phyloP scores from a whole-genome alignment of 2,797 vertebrate genomes.

The Takifugu ocellatus region DNA sequence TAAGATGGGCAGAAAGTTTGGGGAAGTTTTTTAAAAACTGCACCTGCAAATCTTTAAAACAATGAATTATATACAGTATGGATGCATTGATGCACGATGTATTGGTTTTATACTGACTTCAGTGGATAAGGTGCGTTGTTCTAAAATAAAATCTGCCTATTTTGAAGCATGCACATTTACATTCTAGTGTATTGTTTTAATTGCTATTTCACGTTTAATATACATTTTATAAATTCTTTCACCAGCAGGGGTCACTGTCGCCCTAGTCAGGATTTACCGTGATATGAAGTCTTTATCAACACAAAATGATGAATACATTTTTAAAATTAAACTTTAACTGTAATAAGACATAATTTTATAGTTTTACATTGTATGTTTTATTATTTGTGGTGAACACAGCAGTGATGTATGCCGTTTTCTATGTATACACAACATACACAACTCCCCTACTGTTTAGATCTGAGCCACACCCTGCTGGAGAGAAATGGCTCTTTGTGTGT shows the following conservation, averaged over 20 bases:
- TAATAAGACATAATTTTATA: too few species aligned
- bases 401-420: not conserved
- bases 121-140: too few species aligned
- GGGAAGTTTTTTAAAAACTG: too few species aligned
- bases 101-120: too few species aligned
- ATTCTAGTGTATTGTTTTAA: not conserved
- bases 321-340: too few species aligned
- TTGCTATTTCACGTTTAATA: not conserved
- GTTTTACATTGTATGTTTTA: too few species aligned
- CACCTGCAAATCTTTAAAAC: not conserved
- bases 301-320: too few species aligned
- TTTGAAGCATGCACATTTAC: not conserved
- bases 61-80: not conserved
- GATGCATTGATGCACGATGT: not conserved
- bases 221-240: not conserved
- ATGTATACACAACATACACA: not conserved
- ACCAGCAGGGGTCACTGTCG: conserved; percentile 46
- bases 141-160: not conserved
- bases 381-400: too few species aligned
- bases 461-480: conserved; percentile 1
- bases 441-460: not conserved
- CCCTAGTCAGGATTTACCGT: conserved; percentile 1
- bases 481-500: not conserved
- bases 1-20: too few species aligned
- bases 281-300: too few species aligned